A percentile compares a stretch with the other conserved stretches of the same genome.
Evolutionary conservation across 1,140 invertebrate genomes (phyloP).

Genomic region (Bombus breviceps): DNA sequence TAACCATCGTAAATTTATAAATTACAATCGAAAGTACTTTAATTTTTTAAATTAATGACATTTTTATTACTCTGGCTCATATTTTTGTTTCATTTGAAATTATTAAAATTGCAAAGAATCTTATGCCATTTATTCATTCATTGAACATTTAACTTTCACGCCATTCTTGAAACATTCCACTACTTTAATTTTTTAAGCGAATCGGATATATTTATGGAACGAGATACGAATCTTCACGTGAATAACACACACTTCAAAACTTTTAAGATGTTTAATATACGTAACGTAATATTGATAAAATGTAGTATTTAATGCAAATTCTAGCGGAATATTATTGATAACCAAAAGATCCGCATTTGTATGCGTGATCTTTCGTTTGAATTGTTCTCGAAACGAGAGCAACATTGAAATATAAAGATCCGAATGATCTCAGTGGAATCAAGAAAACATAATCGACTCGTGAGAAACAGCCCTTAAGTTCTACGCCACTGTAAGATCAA

Average conservation of each 20-base stretch:
- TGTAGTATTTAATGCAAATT: too few relatives aligned
- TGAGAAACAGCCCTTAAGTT: not conserved
- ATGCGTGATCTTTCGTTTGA: not conserved
- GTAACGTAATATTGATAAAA: too few relatives aligned
- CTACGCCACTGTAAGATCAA: slow-evolving; percentile 75
- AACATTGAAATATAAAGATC: not conserved
- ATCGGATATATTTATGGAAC: too few relatives aligned
- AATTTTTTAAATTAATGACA: too few relatives aligned
- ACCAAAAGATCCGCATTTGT: too few relatives aligned
- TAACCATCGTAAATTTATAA: not conserved
- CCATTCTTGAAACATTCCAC: not conserved
- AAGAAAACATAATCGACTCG: not conserved
- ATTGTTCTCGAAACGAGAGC: not conserved
- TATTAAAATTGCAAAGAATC: not conserved
- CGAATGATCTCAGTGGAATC: not conserved
- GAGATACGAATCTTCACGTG: too few relatives aligned
- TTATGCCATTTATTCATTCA: too few relatives aligned
- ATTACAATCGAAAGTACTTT: too few relatives aligned
- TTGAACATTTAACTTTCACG: too few relatives aligned
- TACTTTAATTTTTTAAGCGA: not conserved
- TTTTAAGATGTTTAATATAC: too few relatives aligned
- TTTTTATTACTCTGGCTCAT: not conserved
- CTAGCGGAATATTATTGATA: too few relatives aligned
- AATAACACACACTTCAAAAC: too few relatives aligned
- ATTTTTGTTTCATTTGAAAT: not conserved